These are phyloP conservation scores for Istiophorus platypterus DNA, from an alignment of 2,113 vertebrate genomes.

Conservation along the genomic window DNA sequence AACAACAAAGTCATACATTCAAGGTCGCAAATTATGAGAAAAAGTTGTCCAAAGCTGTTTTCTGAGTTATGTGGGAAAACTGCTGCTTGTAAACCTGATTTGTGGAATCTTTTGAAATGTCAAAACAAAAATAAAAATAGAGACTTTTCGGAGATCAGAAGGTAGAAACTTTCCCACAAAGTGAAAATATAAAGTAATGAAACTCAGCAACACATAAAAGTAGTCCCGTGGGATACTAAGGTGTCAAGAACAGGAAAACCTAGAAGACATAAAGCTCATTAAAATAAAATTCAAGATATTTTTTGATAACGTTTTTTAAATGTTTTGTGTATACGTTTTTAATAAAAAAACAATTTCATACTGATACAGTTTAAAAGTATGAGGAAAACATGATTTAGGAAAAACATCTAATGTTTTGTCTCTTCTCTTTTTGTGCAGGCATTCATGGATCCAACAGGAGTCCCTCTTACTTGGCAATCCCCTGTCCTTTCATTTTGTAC, in stretches of 20 bases:
- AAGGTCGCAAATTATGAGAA: background rate
- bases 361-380: background rate
- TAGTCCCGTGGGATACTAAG: background rate
- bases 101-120: constrained; percentile 24
- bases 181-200: constrained; percentile 11
- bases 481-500: too few relatives aligned
- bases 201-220: constrained; percentile 14
- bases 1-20: background rate
- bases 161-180: background rate
- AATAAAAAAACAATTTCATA: background rate
- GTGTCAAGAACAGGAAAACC: background rate
- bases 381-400: background rate
- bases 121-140: constrained; percentile 1
- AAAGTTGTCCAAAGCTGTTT: background rate
- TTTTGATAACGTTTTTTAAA: background rate
- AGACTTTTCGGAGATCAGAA: background rate
- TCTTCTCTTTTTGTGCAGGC: too few relatives aligned
- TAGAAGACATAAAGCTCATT: background rate
- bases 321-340: background rate
- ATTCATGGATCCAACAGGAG: too few relatives aligned
- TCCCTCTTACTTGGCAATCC: too few relatives aligned
- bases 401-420: too few relatives aligned
- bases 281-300: background rate
- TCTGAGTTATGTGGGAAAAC: background rate
- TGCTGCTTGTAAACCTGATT: background rate